Evolutionary conservation across 2,113 vertebrate genomes (phyloP).

Genomic region (Pseudorasbora parva): DNA sequence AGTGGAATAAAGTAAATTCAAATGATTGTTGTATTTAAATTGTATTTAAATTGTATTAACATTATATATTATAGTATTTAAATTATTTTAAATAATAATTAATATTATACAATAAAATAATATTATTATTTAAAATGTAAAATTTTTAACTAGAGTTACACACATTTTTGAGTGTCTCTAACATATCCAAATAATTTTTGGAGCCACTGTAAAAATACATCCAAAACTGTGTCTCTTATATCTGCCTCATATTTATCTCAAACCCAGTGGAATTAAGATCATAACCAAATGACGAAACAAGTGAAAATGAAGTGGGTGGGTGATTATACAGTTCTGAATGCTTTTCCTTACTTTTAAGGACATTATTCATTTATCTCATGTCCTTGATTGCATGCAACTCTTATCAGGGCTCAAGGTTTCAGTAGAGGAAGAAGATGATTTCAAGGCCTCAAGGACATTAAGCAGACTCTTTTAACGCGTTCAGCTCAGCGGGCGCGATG

Average conservation of each 20-base stretch:
- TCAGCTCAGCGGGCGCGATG: conserved; percentile 23
- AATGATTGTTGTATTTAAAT: neutral
- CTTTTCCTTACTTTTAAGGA: conserved; percentile 2
- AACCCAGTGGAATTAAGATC: neutral
- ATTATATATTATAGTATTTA: neutral
- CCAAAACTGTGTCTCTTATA: neutral
- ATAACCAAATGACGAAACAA: neutral
- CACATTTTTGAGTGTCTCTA: too few species aligned
- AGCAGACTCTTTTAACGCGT: conserved; percentile 17
- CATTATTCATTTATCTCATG: conserved; percentile 43
- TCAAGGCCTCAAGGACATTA: conserved; percentile 56
- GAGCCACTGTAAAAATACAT: neutral
- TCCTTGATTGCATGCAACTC: conserved; percentile 50
- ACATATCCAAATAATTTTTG: neutral
- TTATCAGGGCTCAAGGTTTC: conserved; percentile 67
- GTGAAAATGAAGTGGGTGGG: too few species aligned
- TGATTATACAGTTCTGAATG: neutral
- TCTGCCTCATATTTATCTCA: neutral
- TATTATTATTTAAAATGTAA: too few species aligned
- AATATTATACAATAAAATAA: neutral
- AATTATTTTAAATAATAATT: neutral
- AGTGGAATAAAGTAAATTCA: neutral
- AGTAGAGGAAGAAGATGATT: conserved; percentile 59
- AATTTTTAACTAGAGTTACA: too few species aligned
- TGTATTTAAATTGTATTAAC: neutral